Conservation (phyloP, 1,140 invertebrate species). For the Hermetia illucens region DNA sequence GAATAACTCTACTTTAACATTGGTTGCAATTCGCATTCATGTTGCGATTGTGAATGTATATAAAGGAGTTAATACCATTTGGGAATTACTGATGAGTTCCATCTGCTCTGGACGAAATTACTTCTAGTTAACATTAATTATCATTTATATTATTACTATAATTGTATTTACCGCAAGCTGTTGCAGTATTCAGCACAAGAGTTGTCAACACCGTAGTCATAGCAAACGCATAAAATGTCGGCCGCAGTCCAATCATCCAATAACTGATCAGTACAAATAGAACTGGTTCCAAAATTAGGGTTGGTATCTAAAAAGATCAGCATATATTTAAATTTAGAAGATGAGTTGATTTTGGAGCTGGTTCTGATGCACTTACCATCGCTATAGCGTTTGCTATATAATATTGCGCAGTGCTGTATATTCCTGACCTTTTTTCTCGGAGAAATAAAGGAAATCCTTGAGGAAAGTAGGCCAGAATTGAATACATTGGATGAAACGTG, state of each 20-base stretch:
- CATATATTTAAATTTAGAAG: conserved; percentile 1
- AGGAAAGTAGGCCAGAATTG: conserved; percentile 62
- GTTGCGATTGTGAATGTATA: too few species aligned
- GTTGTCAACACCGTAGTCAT: conserved; percentile 50
- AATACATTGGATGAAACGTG: conserved; percentile 75
- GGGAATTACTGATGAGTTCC: too few species aligned
- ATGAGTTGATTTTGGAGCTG: not conserved
- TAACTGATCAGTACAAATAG: conserved; percentile 64
- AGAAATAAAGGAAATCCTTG: conserved; percentile 62
- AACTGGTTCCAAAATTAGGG: conserved; percentile 58
- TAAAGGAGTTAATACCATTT: too few species aligned
- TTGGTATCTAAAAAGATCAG: conserved; percentile 47
- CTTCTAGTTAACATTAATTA: too few species aligned
- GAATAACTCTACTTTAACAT: too few species aligned
- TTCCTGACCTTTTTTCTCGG: conserved; percentile 59
- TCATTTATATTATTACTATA: not conserved
- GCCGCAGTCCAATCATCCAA: conserved; percentile 57
- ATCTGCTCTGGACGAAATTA: too few species aligned
- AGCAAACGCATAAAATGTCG: conserved; percentile 47
- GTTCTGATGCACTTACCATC: conserved; percentile 41
- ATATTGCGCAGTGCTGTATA: conserved; percentile 58
- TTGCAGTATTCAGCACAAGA: conserved; percentile 67
- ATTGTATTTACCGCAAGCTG: conserved; percentile 56
- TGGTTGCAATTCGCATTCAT: too few species aligned
- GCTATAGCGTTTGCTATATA: conserved; percentile 61